Conservation (phyloP, 2,888 invertebrate genomes). For the Leucoma salicis region DNA sequence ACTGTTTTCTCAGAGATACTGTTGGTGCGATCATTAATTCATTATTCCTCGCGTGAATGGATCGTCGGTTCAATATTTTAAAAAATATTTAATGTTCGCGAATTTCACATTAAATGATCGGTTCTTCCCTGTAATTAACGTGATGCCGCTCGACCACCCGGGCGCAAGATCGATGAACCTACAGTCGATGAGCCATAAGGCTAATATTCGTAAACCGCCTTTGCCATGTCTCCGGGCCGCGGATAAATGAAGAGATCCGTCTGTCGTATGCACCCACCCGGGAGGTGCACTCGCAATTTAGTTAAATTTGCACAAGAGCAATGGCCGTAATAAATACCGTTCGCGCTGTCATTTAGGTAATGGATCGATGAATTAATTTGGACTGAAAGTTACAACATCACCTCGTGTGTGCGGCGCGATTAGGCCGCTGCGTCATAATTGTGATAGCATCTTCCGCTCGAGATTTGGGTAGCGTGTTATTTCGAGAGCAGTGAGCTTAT, state of each 20-base stretch:
- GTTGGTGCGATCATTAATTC: slow-evolving; percentile 59
- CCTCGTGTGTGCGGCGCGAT: slow-evolving; percentile 5
- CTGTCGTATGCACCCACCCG: slow-evolving; percentile 21
- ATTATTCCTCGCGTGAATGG: slow-evolving; percentile 71
- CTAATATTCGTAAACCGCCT: slow-evolving; percentile 64
- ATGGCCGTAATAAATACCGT: slow-evolving; percentile 58
- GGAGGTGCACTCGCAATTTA: slow-evolving; percentile 44
- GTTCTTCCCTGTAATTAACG: slow-evolving; percentile 74
- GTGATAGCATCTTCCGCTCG: slow-evolving; percentile 12
- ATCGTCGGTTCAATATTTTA: slow-evolving; percentile 63
- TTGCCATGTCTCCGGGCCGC: slow-evolving; percentile 48
- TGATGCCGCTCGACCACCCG: slow-evolving; percentile 70
- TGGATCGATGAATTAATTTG: slow-evolving; percentile 49
- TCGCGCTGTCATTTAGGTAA: slow-evolving; percentile 61
- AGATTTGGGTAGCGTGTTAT: slow-evolving; percentile 48
- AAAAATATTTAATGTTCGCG: slow-evolving; percentile 74
- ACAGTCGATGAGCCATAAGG: slow-evolving; percentile 61
- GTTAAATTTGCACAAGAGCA: slow-evolving; percentile 53
- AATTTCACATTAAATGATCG: slow-evolving; percentile 76
- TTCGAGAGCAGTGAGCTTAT: slow-evolving; percentile 36
- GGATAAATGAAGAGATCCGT: slow-evolving; percentile 67
- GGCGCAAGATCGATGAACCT: slow-evolving; percentile 63
- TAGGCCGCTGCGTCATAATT: slow-evolving; percentile 2
- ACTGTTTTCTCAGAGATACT: slow-evolving; percentile 28
- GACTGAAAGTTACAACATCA: slow-evolving; percentile 9